Base-by-base conservation (phyloP, 2,113 vertebrate species). In the Eclectus roratus region DNA sequence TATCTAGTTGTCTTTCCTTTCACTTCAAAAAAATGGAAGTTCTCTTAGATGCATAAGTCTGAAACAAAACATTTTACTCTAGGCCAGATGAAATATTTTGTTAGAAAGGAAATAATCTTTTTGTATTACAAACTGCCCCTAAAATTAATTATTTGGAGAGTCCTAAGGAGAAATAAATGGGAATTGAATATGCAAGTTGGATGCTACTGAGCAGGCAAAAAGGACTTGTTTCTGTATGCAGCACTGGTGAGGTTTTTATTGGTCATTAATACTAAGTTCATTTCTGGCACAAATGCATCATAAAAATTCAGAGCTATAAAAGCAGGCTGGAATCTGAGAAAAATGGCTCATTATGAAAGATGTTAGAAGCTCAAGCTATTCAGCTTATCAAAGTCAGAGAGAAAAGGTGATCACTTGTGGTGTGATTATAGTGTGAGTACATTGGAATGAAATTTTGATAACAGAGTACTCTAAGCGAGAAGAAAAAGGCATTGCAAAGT, bases 91-190 rank as follows among this genome's bases (percentile, higher is more conserved):
- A 80, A 88, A 53, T 77, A 83, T 37, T 85, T 72, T 79, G 18
- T n/a, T 91, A 89, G 70, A 91, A 95, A 91, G 56, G 2, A 78
- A 79, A 88, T 91, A 79, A 52, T 81, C 33, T 69, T 87, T 68
- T 88, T 49, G 81, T 77, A 64, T 76, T 94, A 86, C 41, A 85
- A 91, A 27, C 24, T 61, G 17, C 24, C 19, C 19, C 79, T 88
- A 69, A 80, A 85, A 93, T 82, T 85, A 87, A 87, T 95, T 94
- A 83, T 80, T 90, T 80, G 14, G 53, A 74, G 69, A 60, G 46
- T 89, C 73, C 69, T 91, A 66, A 89, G 87, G 73, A 93, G 49
- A 93, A 96, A 82, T 69, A 88, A 90, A 85, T 44, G 28, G 14
- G 47, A 95, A 88, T 72, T 85, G 58, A 81, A 83, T 69, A 39